Base-by-base conservation (phyloP, 2,888 invertebrate genomes). In the Orthosia gracilis region DNA sequence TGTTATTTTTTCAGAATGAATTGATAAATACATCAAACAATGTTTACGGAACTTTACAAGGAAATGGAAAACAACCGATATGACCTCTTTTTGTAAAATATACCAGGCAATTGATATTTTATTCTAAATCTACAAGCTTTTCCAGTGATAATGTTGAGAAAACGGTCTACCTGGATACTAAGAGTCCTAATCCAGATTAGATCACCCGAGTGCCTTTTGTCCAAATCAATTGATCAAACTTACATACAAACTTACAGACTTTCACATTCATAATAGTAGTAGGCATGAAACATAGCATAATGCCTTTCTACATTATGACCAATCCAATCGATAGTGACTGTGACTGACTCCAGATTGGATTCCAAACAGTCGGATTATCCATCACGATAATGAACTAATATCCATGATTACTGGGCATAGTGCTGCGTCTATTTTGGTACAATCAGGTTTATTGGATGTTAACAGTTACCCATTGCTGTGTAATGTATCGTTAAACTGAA, bases 341-440 rank as follows among this genome's bases (percentile, higher is more conserved):
- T 75, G 87, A 85, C 84, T 80, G 86, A 90, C 88, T 91, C 85
- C 85, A 80, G 86, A 91, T 91, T 89, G 86, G 82, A 90, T 90
- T 90, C 88, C 87, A 86, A 84, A 88, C 87, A 74, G 82, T 85
- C 82, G 73, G 85, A 89, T 92, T 90, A 92, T 91, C 89, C 87
- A 86, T 83, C 84, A 83, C 85, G 83, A 87, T 89, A 88, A 90
- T 87, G 84, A 88, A 88, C 87, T 86, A 89, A 89, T 90, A 86
- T 86, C 81, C 85, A 78, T 85, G 78, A 89, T 88, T 91, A 89
- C 86, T 87, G 86, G 85, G 86, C 85, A 88, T 89, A 78, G 69
- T 75, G 78, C 83, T 85, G 80, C 85, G 83, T 87, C 86, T 88
- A 87, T 89, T 90, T 88, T 84, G 78, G 87, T 82, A 83, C 83